Evolutionary conservation across 2,888 invertebrate genomes (phyloP).

Genomic region (Danaus chrysippus): DNA sequence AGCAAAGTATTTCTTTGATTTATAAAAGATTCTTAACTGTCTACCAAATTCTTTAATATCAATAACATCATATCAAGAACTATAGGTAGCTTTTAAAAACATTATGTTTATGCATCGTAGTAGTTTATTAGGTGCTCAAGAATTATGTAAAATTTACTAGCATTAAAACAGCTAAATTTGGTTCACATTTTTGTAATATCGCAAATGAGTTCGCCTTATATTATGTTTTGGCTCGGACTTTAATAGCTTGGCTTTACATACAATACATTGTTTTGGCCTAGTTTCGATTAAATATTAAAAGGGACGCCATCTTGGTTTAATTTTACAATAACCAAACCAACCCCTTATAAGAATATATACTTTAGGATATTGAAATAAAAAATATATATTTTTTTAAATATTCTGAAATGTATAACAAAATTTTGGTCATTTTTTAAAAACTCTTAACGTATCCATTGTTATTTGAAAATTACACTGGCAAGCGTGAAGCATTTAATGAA

Average conservation of each 20-base stretch:
- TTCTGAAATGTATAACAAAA: too few species aligned
- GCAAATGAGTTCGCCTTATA: constrained; percentile 23
- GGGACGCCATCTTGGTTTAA: constrained; percentile 6
- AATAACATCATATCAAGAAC: not conserved
- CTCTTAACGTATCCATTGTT: too few species aligned
- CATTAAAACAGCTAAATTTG: constrained; percentile 3
- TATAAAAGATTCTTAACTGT: too few species aligned
- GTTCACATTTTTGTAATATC: constrained; percentile 11
- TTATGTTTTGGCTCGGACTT: constrained; percentile 24
- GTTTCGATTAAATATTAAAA: constrained; percentile 22
- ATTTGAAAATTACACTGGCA: too few species aligned
- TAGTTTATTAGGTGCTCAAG: constrained; percentile 10
- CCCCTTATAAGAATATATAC: not conserved
- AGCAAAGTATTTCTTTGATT: too few species aligned
- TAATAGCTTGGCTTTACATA: constrained; percentile 29
- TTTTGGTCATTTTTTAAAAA: too few species aligned
- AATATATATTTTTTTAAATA: too few species aligned
- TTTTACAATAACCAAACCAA: not conserved
- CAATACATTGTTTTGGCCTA: constrained; percentile 27
- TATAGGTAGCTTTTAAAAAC: constrained; percentile 13
- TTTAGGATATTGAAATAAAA: too few species aligned
- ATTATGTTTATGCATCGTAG: constrained; percentile 7
- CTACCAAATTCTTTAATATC: too few species aligned
- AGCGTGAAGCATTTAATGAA: too few species aligned
- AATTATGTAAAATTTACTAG: not conserved